phyloP scores from a whole-genome alignment of 2,888 invertebrate genomes.

The Hirudinaria manillensis region DNA sequence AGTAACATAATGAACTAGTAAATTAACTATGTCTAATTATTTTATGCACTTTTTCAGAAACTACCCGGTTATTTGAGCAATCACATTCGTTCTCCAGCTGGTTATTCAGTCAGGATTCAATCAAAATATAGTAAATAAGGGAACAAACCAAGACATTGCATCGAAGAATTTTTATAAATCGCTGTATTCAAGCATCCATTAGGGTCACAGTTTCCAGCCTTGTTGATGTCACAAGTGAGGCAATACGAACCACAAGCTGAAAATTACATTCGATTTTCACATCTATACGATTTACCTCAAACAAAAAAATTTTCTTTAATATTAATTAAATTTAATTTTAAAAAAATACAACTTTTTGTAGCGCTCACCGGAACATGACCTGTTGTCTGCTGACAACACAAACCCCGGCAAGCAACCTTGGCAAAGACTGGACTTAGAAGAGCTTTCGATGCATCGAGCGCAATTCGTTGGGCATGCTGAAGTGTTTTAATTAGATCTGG shows the following conservation, averaged over 20 bases:
- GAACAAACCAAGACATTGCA: slow-evolving; percentile 30
- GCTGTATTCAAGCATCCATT: slow-evolving; percentile 26
- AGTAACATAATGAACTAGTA: too few species aligned
- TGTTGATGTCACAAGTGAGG: slow-evolving; percentile 29
- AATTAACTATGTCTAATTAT: too few species aligned
- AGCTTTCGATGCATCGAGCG: slow-evolving; percentile 16
- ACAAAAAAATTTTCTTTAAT: neutral
- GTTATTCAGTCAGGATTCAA: too few species aligned
- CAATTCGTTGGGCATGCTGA: slow-evolving; percentile 29
- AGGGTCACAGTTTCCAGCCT: slow-evolving; percentile 32
- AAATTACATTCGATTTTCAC: neutral
- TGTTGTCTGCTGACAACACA: slow-evolving; percentile 9
- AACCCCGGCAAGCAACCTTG: slow-evolving; percentile 17
- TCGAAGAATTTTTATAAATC: slow-evolving; percentile 30
- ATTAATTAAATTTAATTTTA: neutral
- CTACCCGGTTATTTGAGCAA: too few species aligned
- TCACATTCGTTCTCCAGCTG: too few species aligned
- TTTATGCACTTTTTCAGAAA: too few species aligned
- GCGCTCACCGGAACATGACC: slow-evolving; percentile 15
- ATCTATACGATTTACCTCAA: neutral
- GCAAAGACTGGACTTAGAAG: slow-evolving; percentile 19
- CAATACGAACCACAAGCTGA: slow-evolving; percentile 34
- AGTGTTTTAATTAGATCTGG: neutral
- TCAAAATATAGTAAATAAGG: neutral
- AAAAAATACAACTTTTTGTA: too few species aligned